phyloP scores from a whole-genome alignment of 2,797 vertebrate genomes.

The Cyprinodon diabolis region DNA sequence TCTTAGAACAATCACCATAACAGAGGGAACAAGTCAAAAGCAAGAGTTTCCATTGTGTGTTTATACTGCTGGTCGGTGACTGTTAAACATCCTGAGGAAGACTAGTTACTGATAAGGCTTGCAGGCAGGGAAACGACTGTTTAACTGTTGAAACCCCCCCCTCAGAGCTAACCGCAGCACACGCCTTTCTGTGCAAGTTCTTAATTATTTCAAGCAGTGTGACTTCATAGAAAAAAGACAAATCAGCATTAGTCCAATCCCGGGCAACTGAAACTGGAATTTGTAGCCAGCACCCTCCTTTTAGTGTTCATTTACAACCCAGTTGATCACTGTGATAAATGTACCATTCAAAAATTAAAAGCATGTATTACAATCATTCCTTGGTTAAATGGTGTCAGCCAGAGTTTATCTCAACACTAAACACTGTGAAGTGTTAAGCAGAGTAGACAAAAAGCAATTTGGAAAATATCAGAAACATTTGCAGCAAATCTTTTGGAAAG shows the following conservation, averaged over 20 bases:
- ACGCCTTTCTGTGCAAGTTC: constrained; percentile 57
- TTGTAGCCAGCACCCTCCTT: constrained; percentile 1
- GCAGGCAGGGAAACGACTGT: constrained; percentile 63
- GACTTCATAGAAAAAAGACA: constrained; percentile 4
- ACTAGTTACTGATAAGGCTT: constrained; percentile 77
- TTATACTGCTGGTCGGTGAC: constrained; percentile 31
- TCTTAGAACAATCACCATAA: constrained; percentile 15
- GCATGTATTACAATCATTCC: background rate
- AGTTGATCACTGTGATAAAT: constrained; percentile 2
- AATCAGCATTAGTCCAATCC: background rate
- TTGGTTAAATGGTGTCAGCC: background rate
- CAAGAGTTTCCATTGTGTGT: constrained; percentile 48
- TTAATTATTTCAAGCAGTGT: constrained; percentile 28
- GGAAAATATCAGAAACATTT: background rate
- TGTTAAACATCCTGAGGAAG: constrained; percentile 82
- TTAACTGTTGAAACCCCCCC: constrained; percentile 71
- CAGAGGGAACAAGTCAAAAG: constrained; percentile 20
- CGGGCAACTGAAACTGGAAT: constrained; percentile 15
- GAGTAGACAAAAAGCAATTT: background rate
- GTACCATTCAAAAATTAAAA: background rate
- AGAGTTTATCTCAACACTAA: background rate
- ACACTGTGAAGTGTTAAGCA: background rate
- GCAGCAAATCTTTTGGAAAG: background rate
- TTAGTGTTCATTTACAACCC: constrained; percentile 2
- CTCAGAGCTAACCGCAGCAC: constrained; percentile 47